These are phyloP conservation scores for Chymomyza procnemis DNA, from an alignment of 2,888 invertebrate species.

Conservation along the genomic window DNA sequence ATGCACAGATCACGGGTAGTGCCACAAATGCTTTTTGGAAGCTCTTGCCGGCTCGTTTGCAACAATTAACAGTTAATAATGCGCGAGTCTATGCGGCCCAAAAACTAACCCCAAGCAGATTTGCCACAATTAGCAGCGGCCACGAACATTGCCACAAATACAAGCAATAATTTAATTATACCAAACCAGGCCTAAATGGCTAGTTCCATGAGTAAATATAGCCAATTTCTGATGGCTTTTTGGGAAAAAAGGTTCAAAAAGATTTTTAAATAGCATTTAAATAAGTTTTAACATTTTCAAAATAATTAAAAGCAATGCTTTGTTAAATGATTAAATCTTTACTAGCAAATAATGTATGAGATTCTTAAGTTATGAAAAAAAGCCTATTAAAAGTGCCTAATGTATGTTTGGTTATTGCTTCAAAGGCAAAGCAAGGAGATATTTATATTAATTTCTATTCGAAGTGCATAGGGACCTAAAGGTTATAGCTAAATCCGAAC, in stretches of 20 bases:
- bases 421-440: too few relatives aligned
- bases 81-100: constrained; percentile 27
- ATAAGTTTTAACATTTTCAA: too few relatives aligned
- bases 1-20: constrained; percentile 4
- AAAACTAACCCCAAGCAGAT: constrained; percentile 59
- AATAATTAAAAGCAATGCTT: too few relatives aligned
- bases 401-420: too few relatives aligned
- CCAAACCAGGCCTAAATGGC: neutral
- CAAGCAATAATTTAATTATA: neutral
- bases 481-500: too few relatives aligned
- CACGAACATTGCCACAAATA: neutral
- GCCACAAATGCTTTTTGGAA: constrained; percentile 23
- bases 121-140: constrained; percentile 56
- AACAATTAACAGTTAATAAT: constrained; percentile 66
- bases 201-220: neutral
- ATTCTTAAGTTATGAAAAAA: too few relatives aligned
- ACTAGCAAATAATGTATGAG: too few relatives aligned
- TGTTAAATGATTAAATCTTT: too few relatives aligned
- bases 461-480: too few relatives aligned
- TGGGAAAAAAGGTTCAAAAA: neutral
- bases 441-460: too few relatives aligned
- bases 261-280: too few relatives aligned
- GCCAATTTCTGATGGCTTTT: neutral
- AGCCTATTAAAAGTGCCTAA: too few relatives aligned
- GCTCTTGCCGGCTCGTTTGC: constrained; percentile 34